Evolutionary conservation across 2,113 vertebrate species (phyloP).

Genomic region (Pseudois nayaur): DNA sequence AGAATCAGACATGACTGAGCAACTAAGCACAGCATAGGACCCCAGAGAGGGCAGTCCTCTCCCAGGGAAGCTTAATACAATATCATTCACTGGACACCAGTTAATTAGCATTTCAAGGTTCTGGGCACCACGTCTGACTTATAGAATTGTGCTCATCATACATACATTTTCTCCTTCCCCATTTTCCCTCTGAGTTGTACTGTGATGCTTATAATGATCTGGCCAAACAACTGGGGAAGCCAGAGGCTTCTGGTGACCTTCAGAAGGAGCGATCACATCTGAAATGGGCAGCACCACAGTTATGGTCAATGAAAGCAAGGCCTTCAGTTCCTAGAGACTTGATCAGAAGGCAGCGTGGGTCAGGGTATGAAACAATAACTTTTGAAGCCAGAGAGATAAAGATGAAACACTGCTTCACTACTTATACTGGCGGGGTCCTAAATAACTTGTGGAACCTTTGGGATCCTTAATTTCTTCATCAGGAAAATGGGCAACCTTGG

Average conservation of each 20-base stretch:
- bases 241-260: background rate
- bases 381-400: background rate
- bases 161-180: background rate
- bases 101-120: background rate
- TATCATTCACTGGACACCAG: background rate
- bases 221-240: background rate
- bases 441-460: background rate
- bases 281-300: background rate
- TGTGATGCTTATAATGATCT: background rate
- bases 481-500: background rate
- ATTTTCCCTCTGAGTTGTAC: background rate
- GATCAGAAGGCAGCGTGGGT: background rate
- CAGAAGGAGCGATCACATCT: background rate
- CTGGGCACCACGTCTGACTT: background rate
- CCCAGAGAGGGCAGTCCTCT: background rate
- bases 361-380: background rate
- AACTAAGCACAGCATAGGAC: background rate
- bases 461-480: background rate
- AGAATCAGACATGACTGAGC: background rate
- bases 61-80: background rate
- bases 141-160: background rate
- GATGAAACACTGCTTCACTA: background rate
- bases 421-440: background rate
- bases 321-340: background rate
- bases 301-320: rapidly evolving